Conservation (phyloP, 2,797 vertebrate species). For the Cephalopachus bancanus region DNA sequence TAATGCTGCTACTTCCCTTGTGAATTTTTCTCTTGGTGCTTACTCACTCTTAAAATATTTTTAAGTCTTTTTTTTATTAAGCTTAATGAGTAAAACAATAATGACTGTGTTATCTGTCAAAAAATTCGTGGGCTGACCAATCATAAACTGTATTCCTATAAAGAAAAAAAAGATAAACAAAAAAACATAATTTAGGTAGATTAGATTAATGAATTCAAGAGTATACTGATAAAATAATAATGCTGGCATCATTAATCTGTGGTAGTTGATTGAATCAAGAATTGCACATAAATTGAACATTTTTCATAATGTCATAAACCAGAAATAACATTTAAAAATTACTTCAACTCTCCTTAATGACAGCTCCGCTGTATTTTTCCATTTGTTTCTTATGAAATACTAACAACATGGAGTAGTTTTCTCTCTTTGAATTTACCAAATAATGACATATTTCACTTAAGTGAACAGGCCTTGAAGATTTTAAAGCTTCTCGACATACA, state of each 20-base stretch:
- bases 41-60: slow-evolving; percentile 76
- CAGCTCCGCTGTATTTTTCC: slow-evolving; percentile 87
- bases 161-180: slow-evolving; percentile 93
- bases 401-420: slow-evolving; percentile 91
- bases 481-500: slow-evolving; percentile 90
- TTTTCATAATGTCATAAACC: slow-evolving; percentile 92
- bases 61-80: slow-evolving; percentile 95
- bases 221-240: slow-evolving; percentile 93
- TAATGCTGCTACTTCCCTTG: neutral
- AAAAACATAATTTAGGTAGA: slow-evolving; percentile 97
- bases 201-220: slow-evolving; percentile 96
- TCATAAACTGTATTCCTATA: slow-evolving; percentile 96
- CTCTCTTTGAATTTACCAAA: slow-evolving; percentile 89
- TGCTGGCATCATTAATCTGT: slow-evolving; percentile 93
- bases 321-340: slow-evolving; percentile 87
- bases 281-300: slow-evolving; percentile 96
- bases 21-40: neutral
- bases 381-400: slow-evolving; percentile 89
- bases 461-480: slow-evolving; percentile 90
- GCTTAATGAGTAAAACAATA: slow-evolving; percentile 96
- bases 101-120: slow-evolving; percentile 97
- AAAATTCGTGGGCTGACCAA: slow-evolving; percentile 97
- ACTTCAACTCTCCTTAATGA: slow-evolving; percentile 90
- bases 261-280: slow-evolving; percentile 96
- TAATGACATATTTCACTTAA: slow-evolving; percentile 93